phyloP scores from a whole-genome alignment of 2,113 vertebrate species.

The Panurus biarmicus region DNA sequence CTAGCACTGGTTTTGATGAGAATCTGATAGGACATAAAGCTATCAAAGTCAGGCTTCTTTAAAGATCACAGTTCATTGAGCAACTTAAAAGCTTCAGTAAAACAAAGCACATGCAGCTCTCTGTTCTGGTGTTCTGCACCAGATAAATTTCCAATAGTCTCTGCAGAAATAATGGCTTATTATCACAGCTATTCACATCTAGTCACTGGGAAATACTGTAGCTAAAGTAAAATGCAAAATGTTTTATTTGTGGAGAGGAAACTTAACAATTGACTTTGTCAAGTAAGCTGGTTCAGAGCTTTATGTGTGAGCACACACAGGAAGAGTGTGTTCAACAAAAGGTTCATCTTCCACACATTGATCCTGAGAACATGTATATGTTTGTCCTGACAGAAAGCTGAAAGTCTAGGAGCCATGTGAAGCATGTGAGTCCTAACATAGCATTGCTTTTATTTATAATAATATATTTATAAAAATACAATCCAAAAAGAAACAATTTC shows the following conservation, averaged over 20 bases:
- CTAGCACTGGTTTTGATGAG: neutral
- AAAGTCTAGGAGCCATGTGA: neutral
- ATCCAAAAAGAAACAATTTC: neutral
- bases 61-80: conserved; percentile 43
- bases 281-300: neutral
- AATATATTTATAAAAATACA: no score
- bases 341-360: neutral
- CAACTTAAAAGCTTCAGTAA: conserved; percentile 31
- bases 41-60: conserved; percentile 29
- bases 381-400: neutral
- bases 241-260: neutral
- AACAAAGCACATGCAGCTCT: conserved; percentile 22
- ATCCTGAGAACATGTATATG: rapidly evolving
- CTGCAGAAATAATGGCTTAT: conserved; percentile 11
- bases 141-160: neutral
- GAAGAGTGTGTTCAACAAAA: neutral
- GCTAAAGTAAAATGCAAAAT: conserved; percentile 3
- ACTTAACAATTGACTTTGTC: neutral
- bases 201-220: neutral
- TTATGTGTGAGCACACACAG: no score
- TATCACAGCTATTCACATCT: neutral
- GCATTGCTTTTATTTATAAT: neutral
- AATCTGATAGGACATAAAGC: conserved; percentile 30
- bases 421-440: neutral
- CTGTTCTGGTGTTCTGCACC: neutral